Percentiles rank a stretch among this genome's conserved stretches.
These are phyloP conservation scores for Gavialis gangeticus DNA, from an alignment of 2,113 vertebrate genomes.

Conservation along the genomic window DNA sequence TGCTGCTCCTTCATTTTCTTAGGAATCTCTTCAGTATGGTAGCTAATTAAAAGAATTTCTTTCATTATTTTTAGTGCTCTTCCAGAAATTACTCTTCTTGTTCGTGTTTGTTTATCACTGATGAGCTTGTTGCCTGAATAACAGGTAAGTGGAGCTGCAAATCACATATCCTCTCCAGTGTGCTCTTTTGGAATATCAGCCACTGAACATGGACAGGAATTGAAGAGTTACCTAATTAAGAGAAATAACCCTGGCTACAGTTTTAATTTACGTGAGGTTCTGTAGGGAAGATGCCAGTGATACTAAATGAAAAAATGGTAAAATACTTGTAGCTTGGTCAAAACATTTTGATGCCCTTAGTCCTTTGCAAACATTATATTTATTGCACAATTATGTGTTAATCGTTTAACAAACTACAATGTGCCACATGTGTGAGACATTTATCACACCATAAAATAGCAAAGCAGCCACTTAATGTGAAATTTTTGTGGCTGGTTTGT, in stretches of 20 bases:
- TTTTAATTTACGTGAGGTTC: not conserved
- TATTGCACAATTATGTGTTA: no score
- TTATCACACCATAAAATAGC: no score
- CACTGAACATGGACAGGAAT: not conserved
- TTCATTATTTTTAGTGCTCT: constrained; percentile 20
- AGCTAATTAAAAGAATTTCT: constrained; percentile 60
- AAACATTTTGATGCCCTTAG: not conserved
- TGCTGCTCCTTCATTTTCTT: constrained; percentile 20
- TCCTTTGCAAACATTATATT: no score
- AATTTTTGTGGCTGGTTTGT: no score
- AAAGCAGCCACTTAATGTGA: no score
- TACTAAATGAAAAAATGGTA: not conserved
- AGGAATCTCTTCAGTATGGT: constrained; percentile 15
- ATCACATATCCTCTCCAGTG: constrained; percentile 21
- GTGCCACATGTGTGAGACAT: no score
- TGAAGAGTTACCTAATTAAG: constrained; percentile 37
- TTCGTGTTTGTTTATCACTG: constrained; percentile 20
- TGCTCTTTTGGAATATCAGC: constrained; percentile 2
- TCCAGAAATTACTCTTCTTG: constrained; percentile 21
- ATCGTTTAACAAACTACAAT: no score
- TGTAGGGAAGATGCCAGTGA: not conserved
- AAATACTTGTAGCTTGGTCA: not conserved
- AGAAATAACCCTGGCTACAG: not conserved
- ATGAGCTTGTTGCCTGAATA: constrained; percentile 35
- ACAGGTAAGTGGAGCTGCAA: not conserved